Base-by-base conservation (phyloP, 2,797 vertebrate genomes). In the Telmatherina bonti region DNA sequence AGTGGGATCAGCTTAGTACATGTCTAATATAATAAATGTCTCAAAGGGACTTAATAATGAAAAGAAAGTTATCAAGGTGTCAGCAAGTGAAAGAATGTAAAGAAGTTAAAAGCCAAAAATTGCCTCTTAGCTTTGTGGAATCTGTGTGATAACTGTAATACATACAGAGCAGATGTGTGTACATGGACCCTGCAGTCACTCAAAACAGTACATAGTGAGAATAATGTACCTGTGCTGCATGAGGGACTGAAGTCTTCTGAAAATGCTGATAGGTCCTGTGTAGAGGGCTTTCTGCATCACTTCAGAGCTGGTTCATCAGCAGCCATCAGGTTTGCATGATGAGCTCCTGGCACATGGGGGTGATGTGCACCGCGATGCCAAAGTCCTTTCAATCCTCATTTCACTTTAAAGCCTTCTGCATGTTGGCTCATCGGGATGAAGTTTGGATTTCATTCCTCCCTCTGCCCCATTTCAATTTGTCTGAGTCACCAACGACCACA, bases 341-440 rank as follows among this genome's bases (percentile, higher is more conserved):
- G 78, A 88, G 82, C 70, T 89, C 66, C 78, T 70, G 83, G 67
- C 54, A 7, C 51, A 63, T 76, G 76, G 30, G 60, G 55, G 62
- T 85, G 67, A 86, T 83, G 56, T 75, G 72, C 62, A 61, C 74
- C 33, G 4, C 12, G 18, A 58, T 16, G 51, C 67, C 77, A 64
- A 59, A 62, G 75, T 85, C 78, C 79, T 85, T 82, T 76, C 87
- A 76, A 72, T 89, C 62, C 69, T 83, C 84, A 85, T 87, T 85
- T 83, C 72, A 78, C 76, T 81, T 77, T 81, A 84, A 74, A 87
- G 78, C 71, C 47, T 65, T 84, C 79, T 62, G 59, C 72, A 55
- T 81, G 77, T 89, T 85, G 86, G 81, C 85, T 82, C 72, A 66
- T 75, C 7, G 8, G 56, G 75, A 83, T 82, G 84, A 76, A 74